Evolutionary conservation across 1,140 invertebrate genomes (phyloP), one percentile per base, ranked within the genome.

Genomic region (Archegozetes longisetosus): DNA sequence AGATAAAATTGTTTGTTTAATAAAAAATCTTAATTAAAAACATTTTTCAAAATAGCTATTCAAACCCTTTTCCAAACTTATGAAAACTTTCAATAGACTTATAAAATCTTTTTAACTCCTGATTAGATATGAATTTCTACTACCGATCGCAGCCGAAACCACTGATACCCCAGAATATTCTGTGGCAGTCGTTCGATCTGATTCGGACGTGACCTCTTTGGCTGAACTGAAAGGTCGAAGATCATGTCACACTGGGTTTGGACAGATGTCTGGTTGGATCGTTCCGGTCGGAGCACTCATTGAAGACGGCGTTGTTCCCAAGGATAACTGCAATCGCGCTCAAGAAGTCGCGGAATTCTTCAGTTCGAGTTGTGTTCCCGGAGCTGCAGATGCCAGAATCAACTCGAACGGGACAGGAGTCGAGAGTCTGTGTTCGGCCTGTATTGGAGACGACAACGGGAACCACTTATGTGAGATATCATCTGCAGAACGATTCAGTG

Each of bases 141-240:
- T 61, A 52, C 58, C 66, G 6, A 51, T 88, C 1, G 74, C 86
- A 0, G 80, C 80, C 58, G 80, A 86, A 68, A 76, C 72, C 0
- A 79, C 78, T 46, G 74, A 74, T 65, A 71, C 60, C 28, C 69
- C 69, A 70, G 62, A 63, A 61, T 75, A 76, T 49, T 79, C 84
- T 1, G 81, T 83, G 0, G 83, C 83, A 0, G 76, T 90, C 6
- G 80, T 86, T 0, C 64, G 65, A 61, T 53, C 53, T 25, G 58
- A 29, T 49, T 76, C 81, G 0, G 70, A 71, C 9, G 77, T 82
- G 46, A 70, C 72, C 17, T 77, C 65, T 12, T 72, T 86, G 48
- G 67, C 73, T 48, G 80, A 85, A 67, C 68, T 87, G 25, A 73
- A 73, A 66, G 80, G 80, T 1, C 78, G 79, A 58, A 78, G 77